Base-by-base conservation (phyloP, 2,888 invertebrate genomes). In the Hedya salicella region DNA sequence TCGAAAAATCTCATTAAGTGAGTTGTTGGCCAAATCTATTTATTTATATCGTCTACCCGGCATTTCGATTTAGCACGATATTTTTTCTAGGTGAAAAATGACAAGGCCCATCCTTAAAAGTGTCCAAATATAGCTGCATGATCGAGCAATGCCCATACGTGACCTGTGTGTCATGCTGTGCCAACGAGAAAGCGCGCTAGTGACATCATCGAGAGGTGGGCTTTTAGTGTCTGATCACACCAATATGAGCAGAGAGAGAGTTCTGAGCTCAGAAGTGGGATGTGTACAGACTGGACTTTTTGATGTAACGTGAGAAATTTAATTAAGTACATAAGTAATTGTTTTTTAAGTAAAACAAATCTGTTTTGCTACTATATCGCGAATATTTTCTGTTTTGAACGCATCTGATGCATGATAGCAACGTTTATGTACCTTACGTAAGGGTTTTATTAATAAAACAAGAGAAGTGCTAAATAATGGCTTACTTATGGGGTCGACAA, bases 141-240 rank as follows among this genome's bases (percentile, higher is more conserved):
- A 46, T 44, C 44, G 57, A 32, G 44, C 19, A 46, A 57, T 46
- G 44, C 57, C 57, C 32, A 46, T 57, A 57, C 46, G n/a, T 57
- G 57, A 46, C 44, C 57, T 16, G 32, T 57, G 57, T 46, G 57
- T 57, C 57, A 57, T 44, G 44, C 57, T 19, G 19, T 46, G 56
- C 40, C 25, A n/a, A n/a, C 57, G 57, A 57, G 57, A 57, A 57
- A 57, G 57, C 30, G 5, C 52, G n/a, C 44, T 5, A 19, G 32
- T 57, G 57, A 57, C 57, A 57, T 57, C 57, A 57, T 16, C 44
- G 9, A 32, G 57, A 57, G 44, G 57, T 57, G 44, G 44, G 57
- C 44, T 57, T 44, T 46, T n/a, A 42, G 25, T 56, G 21, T 57
- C 13, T 46, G 57, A 8, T 54, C 21, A 54, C 19, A 40, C 17